phyloP scores from a whole-genome alignment of 2,888 invertebrate species.

The Phortica magna region DNA sequence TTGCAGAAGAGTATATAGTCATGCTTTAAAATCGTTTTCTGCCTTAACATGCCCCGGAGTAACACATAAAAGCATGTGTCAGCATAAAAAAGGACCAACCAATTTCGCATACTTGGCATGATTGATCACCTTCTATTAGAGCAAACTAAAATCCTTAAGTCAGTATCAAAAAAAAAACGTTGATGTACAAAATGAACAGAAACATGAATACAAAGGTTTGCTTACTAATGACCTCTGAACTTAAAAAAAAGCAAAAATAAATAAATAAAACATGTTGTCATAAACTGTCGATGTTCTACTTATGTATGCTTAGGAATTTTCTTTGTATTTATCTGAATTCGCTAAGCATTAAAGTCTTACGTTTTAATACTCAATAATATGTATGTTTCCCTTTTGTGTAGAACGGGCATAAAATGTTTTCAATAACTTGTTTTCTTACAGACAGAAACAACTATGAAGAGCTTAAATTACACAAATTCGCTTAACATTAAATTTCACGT shows the following conservation, averaged over 20 bases:
- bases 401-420: too few relatives aligned
- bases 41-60: background rate
- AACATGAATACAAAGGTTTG: background rate
- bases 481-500: conserved; percentile 28
- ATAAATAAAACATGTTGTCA: background rate
- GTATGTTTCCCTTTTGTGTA: too few relatives aligned
- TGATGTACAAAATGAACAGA: conserved; percentile 5
- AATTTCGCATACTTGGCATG: conserved; percentile 7
- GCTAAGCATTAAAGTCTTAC: too few relatives aligned
- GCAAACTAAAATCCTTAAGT: background rate
- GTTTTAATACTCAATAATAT: too few relatives aligned
- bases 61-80: background rate
- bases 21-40: too few relatives aligned
- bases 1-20: too few relatives aligned
- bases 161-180: background rate
- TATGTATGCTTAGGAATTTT: too few relatives aligned
- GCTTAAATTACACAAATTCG: conserved; percentile 20
- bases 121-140: conserved; percentile 18
- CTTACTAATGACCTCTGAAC: background rate
- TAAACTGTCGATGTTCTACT: background rate
- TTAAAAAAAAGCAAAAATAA: background rate
- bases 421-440: background rate
- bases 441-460: background rate
- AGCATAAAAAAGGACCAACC: background rate
- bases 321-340: too few relatives aligned